Percentiles rank a stretch among this genome's conserved stretches.
These are phyloP conservation scores for Dinoponera quadriceps DNA, from an alignment of 1,140 invertebrate genomes.

Conservation along the genomic window DNA sequence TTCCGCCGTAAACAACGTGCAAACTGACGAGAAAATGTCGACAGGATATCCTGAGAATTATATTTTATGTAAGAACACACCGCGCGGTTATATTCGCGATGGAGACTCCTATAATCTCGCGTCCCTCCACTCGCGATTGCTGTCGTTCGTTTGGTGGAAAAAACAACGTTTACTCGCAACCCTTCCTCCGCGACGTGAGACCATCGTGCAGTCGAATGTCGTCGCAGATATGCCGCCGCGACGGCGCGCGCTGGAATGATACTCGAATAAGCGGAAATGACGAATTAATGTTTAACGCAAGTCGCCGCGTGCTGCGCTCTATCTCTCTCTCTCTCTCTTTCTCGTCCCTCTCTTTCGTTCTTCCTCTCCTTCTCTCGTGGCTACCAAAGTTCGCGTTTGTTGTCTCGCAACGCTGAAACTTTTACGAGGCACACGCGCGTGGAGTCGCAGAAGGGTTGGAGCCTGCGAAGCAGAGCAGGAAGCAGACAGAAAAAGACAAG, in stretches of 20 bases:
- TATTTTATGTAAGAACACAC: not conserved
- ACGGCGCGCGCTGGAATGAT: slow-evolving; percentile 62
- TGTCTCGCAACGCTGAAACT: slow-evolving; percentile 60
- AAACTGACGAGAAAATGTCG: too few relatives aligned
- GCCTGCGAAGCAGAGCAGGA: not conserved
- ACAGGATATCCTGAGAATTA: slow-evolving; percentile 1
- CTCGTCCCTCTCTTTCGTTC: not conserved
- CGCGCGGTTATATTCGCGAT: not conserved
- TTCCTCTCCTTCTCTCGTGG: not conserved
- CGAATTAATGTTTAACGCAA: slow-evolving; percentile 67
- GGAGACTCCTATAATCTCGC: slow-evolving; percentile 12
- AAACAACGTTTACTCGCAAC: slow-evolving; percentile 8
- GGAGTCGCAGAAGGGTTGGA: slow-evolving; percentile 63
- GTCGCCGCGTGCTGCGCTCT: slow-evolving; percentile 12
- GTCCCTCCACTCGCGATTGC: not conserved
- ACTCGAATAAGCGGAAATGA: slow-evolving; percentile 64
- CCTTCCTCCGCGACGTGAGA: slow-evolving; percentile 3
- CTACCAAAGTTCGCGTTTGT: slow-evolving; percentile 23
- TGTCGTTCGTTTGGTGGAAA: too few relatives aligned
- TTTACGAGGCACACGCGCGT: slow-evolving; percentile 67
- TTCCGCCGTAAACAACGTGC: too few relatives aligned
- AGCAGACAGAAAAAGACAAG: not conserved
- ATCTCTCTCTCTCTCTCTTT: not conserved
- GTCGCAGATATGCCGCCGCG: slow-evolving; percentile 18
- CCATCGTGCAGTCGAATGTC: not conserved